Percentiles rank a stretch among this genome's conserved stretches.
These are phyloP conservation scores for Aythya fuligula DNA, from an alignment of 2,797 vertebrate species.

Conservation along the genomic window DNA sequence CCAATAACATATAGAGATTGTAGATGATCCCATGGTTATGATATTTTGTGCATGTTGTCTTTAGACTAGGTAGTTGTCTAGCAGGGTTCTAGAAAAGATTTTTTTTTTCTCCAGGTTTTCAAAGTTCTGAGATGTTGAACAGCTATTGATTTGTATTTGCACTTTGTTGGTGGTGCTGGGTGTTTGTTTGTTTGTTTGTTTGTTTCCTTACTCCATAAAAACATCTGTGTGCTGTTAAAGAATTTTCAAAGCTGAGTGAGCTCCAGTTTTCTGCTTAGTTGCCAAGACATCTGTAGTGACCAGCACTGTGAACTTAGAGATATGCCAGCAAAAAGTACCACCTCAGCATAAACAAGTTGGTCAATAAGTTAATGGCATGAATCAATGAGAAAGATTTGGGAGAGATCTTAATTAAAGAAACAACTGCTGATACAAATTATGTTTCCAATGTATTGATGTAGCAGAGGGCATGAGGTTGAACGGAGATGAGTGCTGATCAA, in stretches of 20 bases:
- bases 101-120: not conserved
- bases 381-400: slow-evolving; percentile 91
- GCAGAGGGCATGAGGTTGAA: slow-evolving; percentile 73
- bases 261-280: not conserved
- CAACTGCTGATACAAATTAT: slow-evolving; percentile 95
- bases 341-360: slow-evolving; percentile 83
- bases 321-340: slow-evolving; percentile 74
- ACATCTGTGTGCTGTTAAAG: not conserved
- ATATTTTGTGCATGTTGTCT: not conserved
- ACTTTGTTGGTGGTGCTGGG: too few species aligned
- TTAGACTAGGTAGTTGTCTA: not conserved
- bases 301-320: not conserved
- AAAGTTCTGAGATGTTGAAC: not conserved
- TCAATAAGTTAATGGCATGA: slow-evolving; percentile 91
- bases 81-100: not conserved
- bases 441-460: slow-evolving; percentile 90
- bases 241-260: not conserved
- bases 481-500: slow-evolving; percentile 81
- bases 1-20: not conserved
- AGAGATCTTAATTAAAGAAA: slow-evolving; percentile 97
- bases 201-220: not conserved
- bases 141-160: not conserved
- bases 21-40: not conserved
- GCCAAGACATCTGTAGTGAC: not conserved
- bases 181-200: fast-evolving